Base-by-base conservation (phyloP, 2,888 invertebrate species). In the Erpobdella octoculata region DNA sequence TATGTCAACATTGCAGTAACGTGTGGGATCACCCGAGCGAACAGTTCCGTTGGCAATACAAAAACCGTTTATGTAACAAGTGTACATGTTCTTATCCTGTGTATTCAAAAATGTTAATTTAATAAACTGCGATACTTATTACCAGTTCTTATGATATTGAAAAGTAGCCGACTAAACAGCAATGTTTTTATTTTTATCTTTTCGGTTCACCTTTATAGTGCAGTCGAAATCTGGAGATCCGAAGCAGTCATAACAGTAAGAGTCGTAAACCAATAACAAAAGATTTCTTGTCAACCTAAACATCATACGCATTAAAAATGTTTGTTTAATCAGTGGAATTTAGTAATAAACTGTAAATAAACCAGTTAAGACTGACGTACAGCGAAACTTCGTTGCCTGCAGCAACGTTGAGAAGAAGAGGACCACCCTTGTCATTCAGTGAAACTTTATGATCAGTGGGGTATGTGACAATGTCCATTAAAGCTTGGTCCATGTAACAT, bases 11-110 rank as follows among this genome's bases (percentile, higher is more conserved):
- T 69, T 58, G 58, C 69, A 69, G 36, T 69, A 58, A 5, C 4
- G 35, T n/a, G 53, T 69, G 18, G 69, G 4, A 58, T 58, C 69
- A 21, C 58, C 69, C 9, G 48, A 33, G 31, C 21, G 48, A 1
- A 69, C n/a, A 4, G 69, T 69, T 5, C 53, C 53, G 31, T 69
- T 58, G 18, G 46, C 28, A 33, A 35, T 48, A 36, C 69, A 69
- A 58, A 35, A 69, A 28, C 36, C 58, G 25, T 58, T 69, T 48
- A 69, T 69, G 5, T 15, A n/a, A 28, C 69, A 69, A 3, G 53
- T 53, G 53, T 25, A 6, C 21, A 25, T 53, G 53, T 53, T 28
- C 53, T 25, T 1, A 25, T 53, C 21, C 53, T 53, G 53, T 46
- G n/a, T 21, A n/a, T n/a, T n/a, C n/a, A n/a, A n/a, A n/a, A n/a